Evolutionary conservation across 2,113 vertebrate species (phyloP), one percentile per base, ranked within the genome.

Genomic region (Naja naja): DNA sequence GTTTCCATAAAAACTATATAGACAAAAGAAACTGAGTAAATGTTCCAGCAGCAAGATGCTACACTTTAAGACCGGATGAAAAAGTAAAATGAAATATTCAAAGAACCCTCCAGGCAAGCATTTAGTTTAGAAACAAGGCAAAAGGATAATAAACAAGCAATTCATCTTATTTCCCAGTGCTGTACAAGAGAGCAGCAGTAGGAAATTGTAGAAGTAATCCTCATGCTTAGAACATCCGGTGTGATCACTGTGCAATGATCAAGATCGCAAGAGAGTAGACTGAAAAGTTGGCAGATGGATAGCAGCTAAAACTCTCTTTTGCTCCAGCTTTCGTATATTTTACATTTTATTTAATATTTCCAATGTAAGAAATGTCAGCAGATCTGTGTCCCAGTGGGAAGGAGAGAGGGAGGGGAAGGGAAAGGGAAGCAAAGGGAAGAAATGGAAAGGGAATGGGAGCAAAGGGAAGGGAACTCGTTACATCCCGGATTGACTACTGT

Each of bases 11-110:
- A 6, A n/a, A n/a, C 23, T 69, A 30, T 69, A 92, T 85, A 85
- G 94, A 92, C 0, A 0, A 92, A 93, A 25, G 90, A 56, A 64
- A 25, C 55, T 52, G 81, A 55, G 54, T 53, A 74, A 69, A 60
- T 60, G 47, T 60, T 10, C 45, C 34, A 64, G 54, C 45, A 53
- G 22, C 91, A 93, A 92, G 64, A 81, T 87, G 85, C 0, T 0
- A 0, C 90, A 94, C 64, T 64, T 89, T 89, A 89, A 88, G 7
- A 91, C 93, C 90, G 74, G 58, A 88, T 89, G 87, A 27, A 85
- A 49, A 45, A 93, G 53, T 90, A 27, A 94, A 93, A 95, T 64
- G 30, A 54, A 30, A 47, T 91, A 94, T 93, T 94, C 12, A 89
- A 27, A 86, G 85, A 90, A 39, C 55, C 86, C 92, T 88, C 25